phyloP scores from a whole-genome alignment of 92 coral and sea anemone species.

The Meandrina meandrites region DNA sequence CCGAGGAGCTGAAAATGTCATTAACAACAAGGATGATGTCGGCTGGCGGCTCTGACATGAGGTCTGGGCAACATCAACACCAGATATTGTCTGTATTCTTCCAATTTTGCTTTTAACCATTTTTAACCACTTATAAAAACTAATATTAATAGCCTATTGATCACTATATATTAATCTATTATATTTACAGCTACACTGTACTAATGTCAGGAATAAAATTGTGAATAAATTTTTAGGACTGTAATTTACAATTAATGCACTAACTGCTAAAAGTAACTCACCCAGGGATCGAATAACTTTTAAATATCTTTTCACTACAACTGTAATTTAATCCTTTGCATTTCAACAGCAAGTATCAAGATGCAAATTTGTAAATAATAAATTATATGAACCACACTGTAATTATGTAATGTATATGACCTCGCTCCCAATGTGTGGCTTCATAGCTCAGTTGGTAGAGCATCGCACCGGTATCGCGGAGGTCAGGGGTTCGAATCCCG shows the following conservation, averaged over 20 bases:
- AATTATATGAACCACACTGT: too few relatives aligned
- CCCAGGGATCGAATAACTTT: background rate
- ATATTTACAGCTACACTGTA: too few relatives aligned
- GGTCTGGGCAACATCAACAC: conserved; percentile 65
- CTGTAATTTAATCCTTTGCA: background rate
- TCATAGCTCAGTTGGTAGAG: too few relatives aligned
- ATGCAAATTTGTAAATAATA: too few relatives aligned
- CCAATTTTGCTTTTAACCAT: conserved; percentile 25
- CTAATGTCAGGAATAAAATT: too few relatives aligned
- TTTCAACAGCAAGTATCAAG: background rate
- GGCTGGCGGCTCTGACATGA: conserved; percentile 92
- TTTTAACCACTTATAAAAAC: background rate
- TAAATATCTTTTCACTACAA: background rate
- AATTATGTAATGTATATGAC: too few relatives aligned
- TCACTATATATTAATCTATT: background rate
- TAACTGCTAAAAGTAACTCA: background rate
- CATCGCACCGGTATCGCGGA: too few relatives aligned
- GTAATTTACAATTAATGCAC: too few relatives aligned
- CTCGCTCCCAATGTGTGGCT: too few relatives aligned
- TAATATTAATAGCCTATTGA: background rate
- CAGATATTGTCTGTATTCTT: conserved; percentile 81
- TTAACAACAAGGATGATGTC: conserved; percentile 93
- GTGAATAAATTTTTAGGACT: too few relatives aligned
- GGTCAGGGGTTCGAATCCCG: too few relatives aligned
- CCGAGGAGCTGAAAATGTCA: conserved; percentile 88